phyloP scores from a whole-genome alignment of 2,888 invertebrate species.

The Drosophila barbarae region DNA sequence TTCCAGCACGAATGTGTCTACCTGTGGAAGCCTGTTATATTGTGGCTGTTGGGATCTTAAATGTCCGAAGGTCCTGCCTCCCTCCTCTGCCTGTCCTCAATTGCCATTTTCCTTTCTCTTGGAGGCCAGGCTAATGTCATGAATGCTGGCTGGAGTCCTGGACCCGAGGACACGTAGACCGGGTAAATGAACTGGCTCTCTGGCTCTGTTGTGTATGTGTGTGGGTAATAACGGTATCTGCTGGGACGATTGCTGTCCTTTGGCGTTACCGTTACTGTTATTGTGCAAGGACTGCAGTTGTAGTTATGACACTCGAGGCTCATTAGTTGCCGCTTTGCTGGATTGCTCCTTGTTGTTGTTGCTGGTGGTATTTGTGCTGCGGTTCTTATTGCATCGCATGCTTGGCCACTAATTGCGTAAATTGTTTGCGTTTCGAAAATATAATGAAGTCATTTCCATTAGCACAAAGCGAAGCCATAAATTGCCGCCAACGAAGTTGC shows the following conservation, averaged over 20 bases:
- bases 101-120: slow-evolving; percentile 66
- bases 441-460: slow-evolving; percentile 74
- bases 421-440: slow-evolving; percentile 72
- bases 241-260: slow-evolving; percentile 44
- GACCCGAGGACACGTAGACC: slow-evolving; percentile 52
- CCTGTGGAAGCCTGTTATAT: slow-evolving; percentile 2
- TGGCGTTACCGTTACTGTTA: slow-evolving; percentile 50
- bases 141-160: slow-evolving; percentile 38
- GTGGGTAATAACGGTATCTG: slow-evolving; percentile 13
- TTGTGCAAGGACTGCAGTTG: slow-evolving; percentile 46
- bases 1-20: slow-evolving; percentile 17
- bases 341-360: slow-evolving; percentile 47
- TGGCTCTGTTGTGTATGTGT: slow-evolving; percentile 13
- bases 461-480: slow-evolving; percentile 63
- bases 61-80: slow-evolving; percentile 34
- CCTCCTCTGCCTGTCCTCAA: slow-evolving; percentile 46
- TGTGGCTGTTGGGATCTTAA: slow-evolving; percentile 16
- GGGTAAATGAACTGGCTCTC: slow-evolving; percentile 69
- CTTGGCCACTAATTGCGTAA: slow-evolving; percentile 68
- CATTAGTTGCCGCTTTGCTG: slow-evolving; percentile 69
- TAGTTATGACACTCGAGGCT: slow-evolving; percentile 72
- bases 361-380: background rate
- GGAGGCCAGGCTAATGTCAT: slow-evolving; percentile 38
- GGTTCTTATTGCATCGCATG: slow-evolving; percentile 47
- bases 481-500: slow-evolving; percentile 50